phyloP scores from a whole-genome alignment of 2,797 vertebrate species.

The Anguilla megastoma region DNA sequence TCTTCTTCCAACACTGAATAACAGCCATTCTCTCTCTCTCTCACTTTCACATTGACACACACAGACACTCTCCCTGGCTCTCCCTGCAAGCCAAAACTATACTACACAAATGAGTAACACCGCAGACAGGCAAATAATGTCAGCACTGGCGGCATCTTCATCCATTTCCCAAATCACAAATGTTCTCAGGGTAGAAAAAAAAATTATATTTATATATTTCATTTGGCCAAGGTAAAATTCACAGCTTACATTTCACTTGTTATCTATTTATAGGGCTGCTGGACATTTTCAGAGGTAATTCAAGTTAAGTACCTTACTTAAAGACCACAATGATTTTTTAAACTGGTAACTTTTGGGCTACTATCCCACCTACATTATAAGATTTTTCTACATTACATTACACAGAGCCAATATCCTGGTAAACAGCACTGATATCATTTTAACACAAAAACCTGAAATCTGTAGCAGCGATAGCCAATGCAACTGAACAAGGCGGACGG shows the following conservation, averaged over 20 bases:
- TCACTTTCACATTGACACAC: background rate
- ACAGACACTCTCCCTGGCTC: background rate
- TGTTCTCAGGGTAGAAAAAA: background rate
- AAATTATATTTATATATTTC: background rate
- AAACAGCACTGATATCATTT: constrained; percentile 1
- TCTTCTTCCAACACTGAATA: constrained; percentile 23
- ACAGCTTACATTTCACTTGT: background rate
- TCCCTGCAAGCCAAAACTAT: constrained; percentile 33
- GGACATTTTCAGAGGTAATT: background rate
- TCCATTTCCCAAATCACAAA: background rate
- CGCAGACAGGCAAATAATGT: background rate
- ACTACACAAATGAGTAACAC: constrained; percentile 14
- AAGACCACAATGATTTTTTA: background rate
- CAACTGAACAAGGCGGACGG: background rate
- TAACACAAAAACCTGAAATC: constrained; percentile 13
- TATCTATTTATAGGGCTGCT: background rate
- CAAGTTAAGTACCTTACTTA: background rate
- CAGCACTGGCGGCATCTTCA: background rate
- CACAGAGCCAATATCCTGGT: background rate
- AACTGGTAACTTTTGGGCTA: background rate
- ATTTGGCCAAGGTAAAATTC: background rate
- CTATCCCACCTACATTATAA: background rate
- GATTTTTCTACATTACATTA: background rate
- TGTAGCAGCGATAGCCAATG: background rate
- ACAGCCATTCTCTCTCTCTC: constrained; percentile 20